Percentiles rank a stretch among this genome's conserved stretches.
phyloP scores from a whole-genome alignment of 2,797 vertebrate species.

The Sarcoramphus papa region DNA sequence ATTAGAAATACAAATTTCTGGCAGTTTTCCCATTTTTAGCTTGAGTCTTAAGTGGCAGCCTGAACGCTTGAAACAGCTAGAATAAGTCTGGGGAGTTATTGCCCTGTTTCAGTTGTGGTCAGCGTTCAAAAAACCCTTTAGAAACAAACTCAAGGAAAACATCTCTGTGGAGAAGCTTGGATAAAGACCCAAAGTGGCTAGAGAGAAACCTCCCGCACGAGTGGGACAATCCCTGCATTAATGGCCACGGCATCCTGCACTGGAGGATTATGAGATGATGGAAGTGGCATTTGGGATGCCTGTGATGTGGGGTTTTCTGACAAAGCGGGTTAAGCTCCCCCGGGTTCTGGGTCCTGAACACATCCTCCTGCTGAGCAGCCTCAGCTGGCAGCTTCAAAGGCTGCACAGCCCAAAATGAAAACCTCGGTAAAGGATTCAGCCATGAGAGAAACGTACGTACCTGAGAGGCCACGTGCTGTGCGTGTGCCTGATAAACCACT shows the following conservation, averaged over 20 bases:
- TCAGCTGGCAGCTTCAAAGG: constrained; percentile 42
- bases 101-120: neutral
- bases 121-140: neutral
- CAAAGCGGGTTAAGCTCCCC: neutral
- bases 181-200: rapidly evolving
- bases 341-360: neutral
- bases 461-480: neutral
- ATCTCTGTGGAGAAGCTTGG: neutral
- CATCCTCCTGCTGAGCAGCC: constrained; percentile 17
- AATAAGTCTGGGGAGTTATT: neutral
- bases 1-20: neutral
- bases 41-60: neutral
- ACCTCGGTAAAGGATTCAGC: constrained; percentile 23
- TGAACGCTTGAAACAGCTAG: neutral
- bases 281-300: neutral
- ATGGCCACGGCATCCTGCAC: neutral
- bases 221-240: rapidly evolving
- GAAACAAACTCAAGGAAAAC: neutral
- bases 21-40: neutral
- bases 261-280: neutral
- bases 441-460: neutral
- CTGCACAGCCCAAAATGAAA: neutral
- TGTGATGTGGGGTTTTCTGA: constrained; percentile 50
- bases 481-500: constrained; percentile 28
- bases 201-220: rapidly evolving